Percentiles rank a stretch among this genome's conserved stretches.
Evolutionary conservation across 1,140 invertebrate species (phyloP).

Genomic region (Diuraphis noxia): DNA sequence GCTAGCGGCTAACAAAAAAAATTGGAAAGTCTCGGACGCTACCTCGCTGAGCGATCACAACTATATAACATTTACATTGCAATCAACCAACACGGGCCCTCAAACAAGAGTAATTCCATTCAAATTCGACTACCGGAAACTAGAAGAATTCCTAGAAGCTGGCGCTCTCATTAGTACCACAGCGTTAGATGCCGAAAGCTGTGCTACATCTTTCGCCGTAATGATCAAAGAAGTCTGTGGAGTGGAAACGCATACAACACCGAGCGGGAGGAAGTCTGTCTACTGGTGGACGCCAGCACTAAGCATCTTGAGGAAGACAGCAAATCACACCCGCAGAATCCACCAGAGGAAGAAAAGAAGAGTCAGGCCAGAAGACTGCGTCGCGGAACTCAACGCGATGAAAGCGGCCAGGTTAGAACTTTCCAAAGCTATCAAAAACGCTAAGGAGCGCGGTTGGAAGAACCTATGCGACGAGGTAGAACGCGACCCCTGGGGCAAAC

Average conservation of each 20-base stretch:
- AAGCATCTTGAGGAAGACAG: background rate
- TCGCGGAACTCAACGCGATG: background rate
- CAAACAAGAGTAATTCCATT: accelerated
- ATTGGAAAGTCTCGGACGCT: background rate
- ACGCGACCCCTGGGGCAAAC: background rate
- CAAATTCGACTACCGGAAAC: background rate
- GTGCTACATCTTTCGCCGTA: background rate
- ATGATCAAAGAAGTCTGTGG: background rate
- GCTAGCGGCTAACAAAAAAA: accelerated
- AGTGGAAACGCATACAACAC: background rate
- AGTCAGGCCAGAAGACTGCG: background rate
- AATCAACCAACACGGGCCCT: background rate
- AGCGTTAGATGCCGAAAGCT: background rate
- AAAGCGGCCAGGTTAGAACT: background rate
- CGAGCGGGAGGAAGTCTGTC: background rate
- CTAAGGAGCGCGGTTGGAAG: background rate
- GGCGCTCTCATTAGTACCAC: background rate
- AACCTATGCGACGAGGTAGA: background rate
- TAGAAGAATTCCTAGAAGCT: background rate
- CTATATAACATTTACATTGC: background rate
- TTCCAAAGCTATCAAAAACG: background rate
- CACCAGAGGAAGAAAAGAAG: background rate
- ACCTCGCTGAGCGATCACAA: background rate
- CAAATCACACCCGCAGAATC: background rate
- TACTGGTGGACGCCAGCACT: background rate